These are phyloP conservation scores for Priocnemis perturbator DNA, from an alignment of 2,888 invertebrate species.

Conservation along the genomic window DNA sequence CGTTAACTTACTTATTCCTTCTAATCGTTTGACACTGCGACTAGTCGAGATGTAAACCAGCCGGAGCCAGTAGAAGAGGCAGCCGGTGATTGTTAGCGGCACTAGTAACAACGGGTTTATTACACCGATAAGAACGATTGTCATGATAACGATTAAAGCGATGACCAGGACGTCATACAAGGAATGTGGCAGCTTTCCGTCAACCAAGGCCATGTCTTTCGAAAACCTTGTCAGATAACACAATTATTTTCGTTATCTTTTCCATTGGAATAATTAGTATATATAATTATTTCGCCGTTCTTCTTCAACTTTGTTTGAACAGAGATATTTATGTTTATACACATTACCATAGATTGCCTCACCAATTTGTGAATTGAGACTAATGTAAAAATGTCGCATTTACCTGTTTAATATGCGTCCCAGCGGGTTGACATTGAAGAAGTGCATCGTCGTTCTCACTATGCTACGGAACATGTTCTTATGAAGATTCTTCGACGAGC, in stretches of 20 bases:
- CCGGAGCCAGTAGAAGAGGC: constrained; percentile 85
- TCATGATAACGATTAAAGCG: constrained; percentile 71
- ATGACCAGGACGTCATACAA: constrained; percentile 83
- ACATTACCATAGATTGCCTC: no score
- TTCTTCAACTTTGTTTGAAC: no score
- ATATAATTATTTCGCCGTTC: no score
- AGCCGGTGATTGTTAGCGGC: constrained; percentile 81
- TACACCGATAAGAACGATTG: constrained; percentile 80
- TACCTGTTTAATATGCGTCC: constrained; percentile 85
- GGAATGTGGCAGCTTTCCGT: constrained; percentile 80
- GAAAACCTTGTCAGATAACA: constrained; percentile 80
- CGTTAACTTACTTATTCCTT: constrained; percentile 84
- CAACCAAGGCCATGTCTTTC: constrained; percentile 88
- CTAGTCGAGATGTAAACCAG: constrained; percentile 86
- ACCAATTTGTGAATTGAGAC: no score
- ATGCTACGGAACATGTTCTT: constrained; percentile 88
- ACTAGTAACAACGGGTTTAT: constrained; percentile 85
- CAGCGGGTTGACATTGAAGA: constrained; percentile 91
- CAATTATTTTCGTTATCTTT: neutral
- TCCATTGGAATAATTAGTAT: neutral
- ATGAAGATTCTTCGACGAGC: constrained; percentile 86
- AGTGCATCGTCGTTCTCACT: constrained; percentile 87
- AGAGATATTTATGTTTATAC: no score
- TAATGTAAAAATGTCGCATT: constrained; percentile 4
- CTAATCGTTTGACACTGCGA: constrained; percentile 86